Evolutionary conservation across 2,797 vertebrate species (phyloP), one percentile per base, ranked within the genome.

Genomic region (Oreonectes daqikongensis): DNA sequence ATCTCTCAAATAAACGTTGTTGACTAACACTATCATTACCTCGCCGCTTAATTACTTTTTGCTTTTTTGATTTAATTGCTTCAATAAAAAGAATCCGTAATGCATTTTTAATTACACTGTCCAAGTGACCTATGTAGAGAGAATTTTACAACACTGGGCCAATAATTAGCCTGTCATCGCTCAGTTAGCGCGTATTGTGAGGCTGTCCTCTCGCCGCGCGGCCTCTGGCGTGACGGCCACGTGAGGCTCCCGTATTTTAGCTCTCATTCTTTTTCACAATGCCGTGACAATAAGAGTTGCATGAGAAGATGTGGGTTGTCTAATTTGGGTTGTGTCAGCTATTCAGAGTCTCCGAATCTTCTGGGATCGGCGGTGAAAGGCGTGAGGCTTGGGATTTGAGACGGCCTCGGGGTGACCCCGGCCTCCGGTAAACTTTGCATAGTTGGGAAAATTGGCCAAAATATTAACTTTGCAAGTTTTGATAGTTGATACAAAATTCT

Each of bases 21-120:
- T 98, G 96, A 98, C 96, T 95, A 99, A 97, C 95, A 96, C 95
- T 95, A 95, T 96, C 96, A 98, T 96, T 97, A 96, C 94, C 92
- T 94, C 92, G 74, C 91, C 90, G 92, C 93, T 95, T 96, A 96
- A 95, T 98, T 95, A 91, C 94, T 91, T 96, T 93, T 94, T 85
- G 90, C 93, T 96, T 97, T 84, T 98, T 96, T 95, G 95, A 94
- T 98, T 97, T 98, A 98, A 99, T 98, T 95, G 95, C 96, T 92
- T 95, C 95, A 95, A 97, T 96, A 96, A 96, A 98, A 96, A 94
- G 95, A 93, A 94, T 95, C 94, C 95, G 96, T 97, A 97, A 97
- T 94, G 94, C 94, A 95, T 95, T 98, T 97, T 97, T 97, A 98
- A 98, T 99, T 98, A 97, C 93, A 95, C 94, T 95, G 96, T 95